Evolutionary conservation across 2,888 invertebrate species (phyloP).

Genomic region (Brachypalpus laphriformis): DNA sequence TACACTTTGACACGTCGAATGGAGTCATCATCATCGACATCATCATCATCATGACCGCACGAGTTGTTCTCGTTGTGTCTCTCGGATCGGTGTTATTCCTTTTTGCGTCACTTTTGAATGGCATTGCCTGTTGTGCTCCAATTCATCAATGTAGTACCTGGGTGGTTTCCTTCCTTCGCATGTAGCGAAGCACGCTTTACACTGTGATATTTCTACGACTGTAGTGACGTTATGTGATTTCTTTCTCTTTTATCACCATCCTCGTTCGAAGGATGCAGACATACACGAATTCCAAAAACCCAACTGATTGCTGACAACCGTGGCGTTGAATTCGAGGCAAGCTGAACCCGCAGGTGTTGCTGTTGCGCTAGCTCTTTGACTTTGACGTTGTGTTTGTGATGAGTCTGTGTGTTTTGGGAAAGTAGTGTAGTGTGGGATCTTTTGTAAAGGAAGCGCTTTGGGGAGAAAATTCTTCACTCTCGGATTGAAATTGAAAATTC

Average conservation of each 20-base stretch:
- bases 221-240: neutral
- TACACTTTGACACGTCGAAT: constrained; percentile 42
- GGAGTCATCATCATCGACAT: constrained; percentile 6
- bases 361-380: constrained; percentile 1
- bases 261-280: neutral
- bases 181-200: neutral
- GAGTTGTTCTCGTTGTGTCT: neutral
- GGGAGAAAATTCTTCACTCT: constrained; percentile 11
- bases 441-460: neutral
- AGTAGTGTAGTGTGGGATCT: neutral
- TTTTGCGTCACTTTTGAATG: constrained; percentile 6
- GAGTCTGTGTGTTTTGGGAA: neutral
- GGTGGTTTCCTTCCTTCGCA: neutral
- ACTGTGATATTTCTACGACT: constrained; percentile 15
- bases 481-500: constrained; percentile 16
- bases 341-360: constrained; percentile 25
- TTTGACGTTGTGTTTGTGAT: neutral
- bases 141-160: constrained; percentile 18
- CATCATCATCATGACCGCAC: constrained; percentile 4
- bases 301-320: constrained; percentile 34
- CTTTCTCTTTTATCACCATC: neutral
- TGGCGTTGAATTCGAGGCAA: constrained; percentile 41
- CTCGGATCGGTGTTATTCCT: too few relatives aligned
- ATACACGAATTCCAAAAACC: constrained; percentile 7
- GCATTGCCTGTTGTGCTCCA: constrained; percentile 26